Evolutionary conservation across 2,113 vertebrate species (phyloP).

Genomic region (Notiomystis cincta): DNA sequence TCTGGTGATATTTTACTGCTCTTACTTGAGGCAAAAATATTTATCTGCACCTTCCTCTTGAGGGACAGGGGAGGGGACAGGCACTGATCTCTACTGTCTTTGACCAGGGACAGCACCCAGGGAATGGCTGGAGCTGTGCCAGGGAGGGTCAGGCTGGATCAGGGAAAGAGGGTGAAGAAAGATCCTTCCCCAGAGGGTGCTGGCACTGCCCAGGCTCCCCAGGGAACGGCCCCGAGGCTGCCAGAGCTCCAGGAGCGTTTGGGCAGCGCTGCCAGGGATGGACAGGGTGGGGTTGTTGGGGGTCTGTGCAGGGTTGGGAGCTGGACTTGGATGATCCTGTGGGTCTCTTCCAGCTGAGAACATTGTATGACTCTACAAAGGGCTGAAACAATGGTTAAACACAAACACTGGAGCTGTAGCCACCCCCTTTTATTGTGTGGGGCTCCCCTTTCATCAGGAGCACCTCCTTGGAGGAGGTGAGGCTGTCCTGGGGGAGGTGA

Average conservation of each 20-base stretch:
- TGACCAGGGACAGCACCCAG: neutral
- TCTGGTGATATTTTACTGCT: neutral
- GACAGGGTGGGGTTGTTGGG: neutral
- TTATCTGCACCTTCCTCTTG: neutral
- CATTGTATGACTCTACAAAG: neutral
- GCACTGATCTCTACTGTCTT: neutral
- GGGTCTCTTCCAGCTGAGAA: neutral
- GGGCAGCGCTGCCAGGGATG: neutral
- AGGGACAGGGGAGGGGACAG: neutral
- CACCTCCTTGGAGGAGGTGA: neutral
- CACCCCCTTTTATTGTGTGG: neutral
- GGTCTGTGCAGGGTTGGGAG: neutral
- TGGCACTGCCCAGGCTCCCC: neutral
- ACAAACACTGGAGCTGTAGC: neutral
- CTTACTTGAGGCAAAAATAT: neutral
- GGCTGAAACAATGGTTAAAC: neutral
- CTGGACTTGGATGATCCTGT: accelerated
- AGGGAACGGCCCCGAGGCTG: neutral
- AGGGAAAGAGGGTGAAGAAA: too few species aligned
- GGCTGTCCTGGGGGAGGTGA: too few species aligned
- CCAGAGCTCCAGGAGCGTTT: neutral
- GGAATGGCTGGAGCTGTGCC: neutral
- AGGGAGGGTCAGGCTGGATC: accelerated
- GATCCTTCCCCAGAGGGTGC: neutral
- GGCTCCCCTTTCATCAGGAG: neutral